Evolutionary conservation across 2,888 invertebrate genomes (phyloP), one percentile per base, ranked within the genome.

Genomic region (Brenthis ino): DNA sequence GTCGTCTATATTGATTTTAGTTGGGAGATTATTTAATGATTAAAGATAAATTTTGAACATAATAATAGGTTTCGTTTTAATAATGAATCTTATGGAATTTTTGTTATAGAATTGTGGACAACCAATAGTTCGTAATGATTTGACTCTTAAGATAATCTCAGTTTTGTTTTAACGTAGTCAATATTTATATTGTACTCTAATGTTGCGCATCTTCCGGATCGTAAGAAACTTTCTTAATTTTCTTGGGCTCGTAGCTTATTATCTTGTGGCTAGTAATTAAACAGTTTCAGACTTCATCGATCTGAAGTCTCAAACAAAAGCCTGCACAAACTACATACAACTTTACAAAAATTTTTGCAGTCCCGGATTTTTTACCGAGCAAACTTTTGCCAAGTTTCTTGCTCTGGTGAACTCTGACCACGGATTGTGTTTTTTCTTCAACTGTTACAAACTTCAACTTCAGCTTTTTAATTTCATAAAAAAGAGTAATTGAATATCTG

Each of bases 391-490:
- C 65, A 57, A 69, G 65, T 69, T 66, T 63, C 66, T 69, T 63
- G 65, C 65, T 69, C 69, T 57, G 65, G 47, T 66, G 65, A 69
- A 69, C 69, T 69, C 57, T 60, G 56, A 55, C 16, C 57, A 37
- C 14, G 57, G 61, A 53, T 57, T 61, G 63, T 51, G 54, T 69
- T 69, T 65, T 65, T 69, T 24, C 61, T 69, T 55, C 37, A 60
- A 65, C 69, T 66, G 51, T 69, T 33, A 20, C 67, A 61, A 69
- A 66, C 65, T 69, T 63, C 48, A 61, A 57, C 33, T 66, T 63
- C 53, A 20, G 69, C 65, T 61, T 65, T 68, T 69, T 69, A 69
- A 69, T 69, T 69, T 65, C 55, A 69, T 56, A 56, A 56, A 60
- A 64, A 24, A 53, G 33, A 37, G 58, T 65, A 56, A 58, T 66